Evolutionary conservation across 2,888 invertebrate genomes (phyloP).

Genomic region (Callimorpha dominula): DNA sequence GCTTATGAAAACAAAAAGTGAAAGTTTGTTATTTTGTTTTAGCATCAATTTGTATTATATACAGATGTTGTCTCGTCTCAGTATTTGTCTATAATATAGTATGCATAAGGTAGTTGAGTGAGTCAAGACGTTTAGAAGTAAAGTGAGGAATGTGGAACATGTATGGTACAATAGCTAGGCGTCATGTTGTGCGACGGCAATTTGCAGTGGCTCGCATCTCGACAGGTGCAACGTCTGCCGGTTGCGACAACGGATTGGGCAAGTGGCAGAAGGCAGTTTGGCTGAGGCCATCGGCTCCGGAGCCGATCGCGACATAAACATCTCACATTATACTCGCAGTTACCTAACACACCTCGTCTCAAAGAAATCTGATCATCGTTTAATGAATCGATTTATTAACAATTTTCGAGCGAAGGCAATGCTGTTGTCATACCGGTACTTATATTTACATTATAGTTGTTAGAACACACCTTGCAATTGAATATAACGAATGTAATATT

Average conservation of each 20-base stretch:
- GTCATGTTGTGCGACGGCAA: constrained; percentile 64
- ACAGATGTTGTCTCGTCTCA: constrained; percentile 31
- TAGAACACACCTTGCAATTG: constrained; percentile 53
- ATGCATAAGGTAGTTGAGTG: constrained; percentile 11
- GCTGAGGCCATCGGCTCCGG: constrained; percentile 79
- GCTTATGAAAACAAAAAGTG: constrained; percentile 61
- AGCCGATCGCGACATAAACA: constrained; percentile 79
- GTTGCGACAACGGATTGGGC: constrained; percentile 84
- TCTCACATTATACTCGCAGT: constrained; percentile 76
- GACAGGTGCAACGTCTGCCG: constrained; percentile 82
- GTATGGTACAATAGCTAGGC: constrained; percentile 61
- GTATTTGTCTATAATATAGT: constrained; percentile 26
- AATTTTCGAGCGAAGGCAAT: constrained; percentile 55
- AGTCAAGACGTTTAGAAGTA: constrained; percentile 27
- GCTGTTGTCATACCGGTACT: constrained; percentile 46
- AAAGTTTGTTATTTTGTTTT: constrained; percentile 61
- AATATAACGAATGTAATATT: constrained; percentile 61
- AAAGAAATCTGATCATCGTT: constrained; percentile 79
- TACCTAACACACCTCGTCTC: constrained; percentile 74
- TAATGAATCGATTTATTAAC: constrained; percentile 64
- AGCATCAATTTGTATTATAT: constrained; percentile 51
- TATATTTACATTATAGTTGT: constrained; percentile 31
- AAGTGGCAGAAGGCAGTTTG: constrained; percentile 72
- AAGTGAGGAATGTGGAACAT: constrained; percentile 56
- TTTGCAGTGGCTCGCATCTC: constrained; percentile 79